Evolutionary conservation across 2,888 invertebrate genomes (phyloP), one percentile per base, ranked within the genome.

Genomic region (Noctua fimbriata): DNA sequence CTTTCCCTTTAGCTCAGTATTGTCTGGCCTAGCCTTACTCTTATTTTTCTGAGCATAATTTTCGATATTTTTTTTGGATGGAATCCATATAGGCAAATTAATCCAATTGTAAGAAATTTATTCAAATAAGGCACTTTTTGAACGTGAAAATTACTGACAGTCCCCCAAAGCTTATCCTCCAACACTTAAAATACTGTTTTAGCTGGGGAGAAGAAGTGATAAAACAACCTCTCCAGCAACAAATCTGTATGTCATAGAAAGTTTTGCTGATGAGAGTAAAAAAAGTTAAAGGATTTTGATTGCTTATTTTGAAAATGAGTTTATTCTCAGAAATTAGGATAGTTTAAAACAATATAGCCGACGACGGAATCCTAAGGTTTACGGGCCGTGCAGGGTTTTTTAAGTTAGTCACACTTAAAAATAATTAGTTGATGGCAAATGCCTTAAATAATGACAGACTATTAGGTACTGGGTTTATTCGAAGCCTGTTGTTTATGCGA

Each of bases 1-100:
- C 93, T 94, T 93, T 93, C 93, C 89, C 91, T 92, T 81, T 87
- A 83, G 82, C 60, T 78, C 86, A 79, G 70, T 81, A 82, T 83
- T 83, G 73, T 87, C n/a, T 82, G 73, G 41, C 72, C 85, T 67
- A 82, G 10, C 65, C 21, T 44, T 76, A 76, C 70, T 76, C 88
- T 81, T 71, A 80, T 60, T 73, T 28, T 49, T 69, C n/a, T 55
- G 21, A 47, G n/a, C n/a, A 28, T 58, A 81, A 28, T 58, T 10
- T 24, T 67, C 1, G 21, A 63, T 63, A 2, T 71, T 36, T 72
- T 55, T 1, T 32, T 63, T 63, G 1, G 12, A n/a, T 14, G 58
- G n/a, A 58, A n/a, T 58, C n/a, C 12, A 58, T 14, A 4, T 5
- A n/a, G n/a, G 55, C 12, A 58, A 58, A 58, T 58, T 12, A n/a